Evolutionary conservation across 2,888 invertebrate genomes (phyloP).

Genomic region (Hartigia nigra): DNA sequence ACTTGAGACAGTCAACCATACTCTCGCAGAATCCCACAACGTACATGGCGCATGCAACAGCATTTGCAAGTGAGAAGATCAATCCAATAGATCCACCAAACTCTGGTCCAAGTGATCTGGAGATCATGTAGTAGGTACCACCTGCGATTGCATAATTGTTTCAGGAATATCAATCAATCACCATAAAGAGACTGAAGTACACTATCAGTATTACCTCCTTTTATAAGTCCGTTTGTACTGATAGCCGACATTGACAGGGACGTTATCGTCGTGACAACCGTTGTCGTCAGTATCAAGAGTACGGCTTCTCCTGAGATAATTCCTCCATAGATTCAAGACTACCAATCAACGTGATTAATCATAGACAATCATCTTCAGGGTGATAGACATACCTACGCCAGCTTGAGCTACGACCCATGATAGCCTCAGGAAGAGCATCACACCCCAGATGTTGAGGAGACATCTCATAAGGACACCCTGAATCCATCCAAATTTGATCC

Average conservation of each 20-base stretch:
- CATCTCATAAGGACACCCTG: slow-evolving; percentile 91
- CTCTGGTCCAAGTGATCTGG: slow-evolving; percentile 94
- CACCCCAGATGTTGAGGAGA: slow-evolving; percentile 98
- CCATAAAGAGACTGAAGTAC: background rate
- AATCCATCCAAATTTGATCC: slow-evolving; percentile 90
- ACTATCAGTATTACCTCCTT: slow-evolving; percentile 80
- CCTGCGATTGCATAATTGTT: slow-evolving; percentile 67
- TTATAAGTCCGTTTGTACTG: slow-evolving; percentile 97
- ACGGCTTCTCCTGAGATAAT: background rate
- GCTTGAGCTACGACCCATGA: slow-evolving; percentile 98
- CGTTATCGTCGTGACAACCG: slow-evolving; percentile 85
- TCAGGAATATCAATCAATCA: slow-evolving; percentile 9
- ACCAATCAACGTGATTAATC: background rate
- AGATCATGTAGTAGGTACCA: slow-evolving; percentile 98
- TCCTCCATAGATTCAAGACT: background rate
- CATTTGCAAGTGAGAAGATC: slow-evolving; percentile 96
- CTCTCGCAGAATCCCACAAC: slow-evolving; percentile 98
- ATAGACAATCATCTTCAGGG: background rate
- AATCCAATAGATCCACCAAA: slow-evolving; percentile 97
- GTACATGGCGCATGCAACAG: slow-evolving; percentile 96
- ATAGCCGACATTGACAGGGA: slow-evolving; percentile 89
- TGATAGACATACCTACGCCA: slow-evolving; percentile 75
- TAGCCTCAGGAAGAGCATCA: slow-evolving; percentile 96
- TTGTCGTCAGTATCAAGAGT: slow-evolving; percentile 83
- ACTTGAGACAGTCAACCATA: slow-evolving; percentile 79